A percentile compares a stretch with the other conserved stretches of the same genome.
Evolutionary conservation across 2,113 vertebrate genomes (phyloP).

Genomic region (Prinia subflava): DNA sequence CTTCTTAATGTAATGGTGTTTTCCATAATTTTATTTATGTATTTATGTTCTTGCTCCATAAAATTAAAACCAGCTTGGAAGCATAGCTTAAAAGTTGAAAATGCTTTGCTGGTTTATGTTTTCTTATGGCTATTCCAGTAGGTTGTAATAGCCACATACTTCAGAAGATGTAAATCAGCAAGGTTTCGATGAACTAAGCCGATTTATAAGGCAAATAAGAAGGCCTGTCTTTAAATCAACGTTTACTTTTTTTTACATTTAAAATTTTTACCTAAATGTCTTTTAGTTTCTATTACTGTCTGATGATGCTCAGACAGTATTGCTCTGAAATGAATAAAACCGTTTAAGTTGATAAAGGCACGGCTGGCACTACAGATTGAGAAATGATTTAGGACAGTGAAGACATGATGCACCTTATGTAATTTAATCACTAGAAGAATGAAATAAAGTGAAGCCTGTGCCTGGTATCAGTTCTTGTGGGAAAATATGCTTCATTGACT

Average conservation of each 20-base stretch:
- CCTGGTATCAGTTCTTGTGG: conserved; percentile 80
- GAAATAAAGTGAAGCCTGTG: conserved; percentile 64
- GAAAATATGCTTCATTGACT: conserved; percentile 85
- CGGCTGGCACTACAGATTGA: background rate
- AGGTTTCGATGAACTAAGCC: background rate
- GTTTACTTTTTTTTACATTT: background rate
- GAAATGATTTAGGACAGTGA: background rate
- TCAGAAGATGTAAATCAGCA: background rate
- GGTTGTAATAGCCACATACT: background rate
- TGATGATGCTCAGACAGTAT: background rate
- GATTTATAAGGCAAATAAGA: background rate
- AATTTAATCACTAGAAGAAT: conserved; percentile 53
- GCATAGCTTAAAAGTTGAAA: conserved; percentile 26
- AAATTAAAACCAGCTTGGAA: conserved; percentile 44
- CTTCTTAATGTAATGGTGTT: background rate
- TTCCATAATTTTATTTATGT: conserved; percentile 22
- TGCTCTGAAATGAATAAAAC: background rate
- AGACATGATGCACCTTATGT: conserved; percentile 45
- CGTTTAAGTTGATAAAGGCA: background rate
- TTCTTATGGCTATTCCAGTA: background rate
- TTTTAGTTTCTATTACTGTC: background rate
- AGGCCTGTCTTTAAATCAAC: background rate
- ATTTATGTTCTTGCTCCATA: conserved; percentile 30
- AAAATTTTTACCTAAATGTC: background rate
- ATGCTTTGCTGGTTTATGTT: background rate